phyloP scores from a whole-genome alignment of 2,797 vertebrate species.

The Knipowitschia caucasica region DNA sequence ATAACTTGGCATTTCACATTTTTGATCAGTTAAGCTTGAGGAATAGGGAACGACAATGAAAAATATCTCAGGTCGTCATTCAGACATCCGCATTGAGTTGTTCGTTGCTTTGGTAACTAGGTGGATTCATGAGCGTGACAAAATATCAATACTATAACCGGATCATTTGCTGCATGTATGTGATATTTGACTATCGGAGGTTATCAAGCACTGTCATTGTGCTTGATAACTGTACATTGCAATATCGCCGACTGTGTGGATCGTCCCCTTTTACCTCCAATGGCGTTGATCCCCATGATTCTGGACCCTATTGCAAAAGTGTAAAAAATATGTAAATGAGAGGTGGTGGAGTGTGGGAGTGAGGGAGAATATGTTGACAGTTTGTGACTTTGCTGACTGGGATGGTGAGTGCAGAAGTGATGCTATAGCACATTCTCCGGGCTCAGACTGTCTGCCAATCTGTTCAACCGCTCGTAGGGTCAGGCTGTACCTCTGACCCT shows the following conservation, averaged over 20 bases:
- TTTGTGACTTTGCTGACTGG: conserved; percentile 58
- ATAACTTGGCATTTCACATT: background rate
- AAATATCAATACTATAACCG: background rate
- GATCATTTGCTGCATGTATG: background rate
- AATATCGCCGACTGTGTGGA: background rate
- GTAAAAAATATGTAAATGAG: conserved; percentile 9
- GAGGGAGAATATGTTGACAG: conserved; percentile 33
- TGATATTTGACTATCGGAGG: background rate
- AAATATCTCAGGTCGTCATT: no score
- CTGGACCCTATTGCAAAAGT: background rate
- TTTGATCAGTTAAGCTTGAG: background rate
- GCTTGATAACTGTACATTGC: no score
- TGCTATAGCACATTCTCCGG: conserved; percentile 64
- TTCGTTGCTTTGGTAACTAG: background rate
- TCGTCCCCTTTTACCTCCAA: background rate
- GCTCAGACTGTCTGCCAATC: conserved; percentile 59
- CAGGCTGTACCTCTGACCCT: conserved; percentile 9
- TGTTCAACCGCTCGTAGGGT: conserved; percentile 31
- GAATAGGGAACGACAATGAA: background rate
- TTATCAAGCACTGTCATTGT: background rate
- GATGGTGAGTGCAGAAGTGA: conserved; percentile 57
- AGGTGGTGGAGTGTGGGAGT: conserved; percentile 19
- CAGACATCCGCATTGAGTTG: background rate
- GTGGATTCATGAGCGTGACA: background rate
- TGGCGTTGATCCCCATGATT: background rate